Evolutionary conservation across 2,888 invertebrate species (phyloP), one percentile per base, ranked within the genome.

Genomic region (Stenotaenia linearis): DNA sequence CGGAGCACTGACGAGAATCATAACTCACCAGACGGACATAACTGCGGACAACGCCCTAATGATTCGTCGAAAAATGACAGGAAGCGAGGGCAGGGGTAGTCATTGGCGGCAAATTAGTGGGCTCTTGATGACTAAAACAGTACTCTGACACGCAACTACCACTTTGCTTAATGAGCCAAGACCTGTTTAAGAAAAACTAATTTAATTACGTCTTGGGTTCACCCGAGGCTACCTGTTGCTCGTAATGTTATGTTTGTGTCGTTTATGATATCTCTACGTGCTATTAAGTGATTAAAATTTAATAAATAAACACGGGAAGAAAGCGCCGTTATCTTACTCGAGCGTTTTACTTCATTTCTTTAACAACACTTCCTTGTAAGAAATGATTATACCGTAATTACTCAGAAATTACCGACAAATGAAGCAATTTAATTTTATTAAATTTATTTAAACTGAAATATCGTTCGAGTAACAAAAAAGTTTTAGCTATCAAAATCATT

Each of bases 31-130:
- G 25, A 25, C 61, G 28, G 61, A 28, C 61, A 61, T 61, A 61
- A 61, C 28, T 28, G 28, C 61, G 61, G 61, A 61, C 61, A 61
- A 61, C 61, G 61, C 61, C 61, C 61, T 61, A 61, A 61, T 61
- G 61, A 61, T 61, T 61, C 61, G 61, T 28, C 23, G 61, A 23
- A 61, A 61, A 61, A 61, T 61, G 61, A 61, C 61, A 61, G 61
- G 61, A 61, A 61, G 61, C 61, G 61, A 61, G 61, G 28, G 25
- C 61, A 61, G 61, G 61, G 61, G 61, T 61, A 61, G 61, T 61
- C 61, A 61, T 61, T 61, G 61, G 61, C 61, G 61, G 61, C 28
- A 61, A 61, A 61, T 61, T 61, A 61, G 61, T 61, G 61, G 61
- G 61, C 23, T 23, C 61, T 61, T 61, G 45, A 61, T 23, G 61